Percentiles rank a stretch among this genome's conserved stretches.
phyloP scores from a whole-genome alignment of 2,888 invertebrate genomes.

The Epirrhoe tristata region DNA sequence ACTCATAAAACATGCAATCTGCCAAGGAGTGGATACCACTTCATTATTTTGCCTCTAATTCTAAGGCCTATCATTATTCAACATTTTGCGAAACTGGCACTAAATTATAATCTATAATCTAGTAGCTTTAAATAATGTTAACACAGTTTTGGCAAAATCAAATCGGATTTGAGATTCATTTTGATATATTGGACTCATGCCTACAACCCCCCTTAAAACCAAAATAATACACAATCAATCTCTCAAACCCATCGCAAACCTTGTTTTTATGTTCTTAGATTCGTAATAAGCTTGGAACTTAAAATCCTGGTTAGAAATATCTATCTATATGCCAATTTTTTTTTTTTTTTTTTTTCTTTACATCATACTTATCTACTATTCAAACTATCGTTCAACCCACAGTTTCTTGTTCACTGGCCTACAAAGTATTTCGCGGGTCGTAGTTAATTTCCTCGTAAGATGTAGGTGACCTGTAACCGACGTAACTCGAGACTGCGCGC shows the following conservation, averaged over 20 bases:
- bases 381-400: neutral
- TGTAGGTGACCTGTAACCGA: slow-evolving; percentile 44
- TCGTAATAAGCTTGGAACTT: too few species aligned
- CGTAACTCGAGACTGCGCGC: slow-evolving; percentile 53
- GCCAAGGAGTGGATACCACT: neutral
- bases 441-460: slow-evolving; percentile 50
- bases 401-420: slow-evolving; percentile 25
- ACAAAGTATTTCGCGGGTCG: slow-evolving; percentile 39
- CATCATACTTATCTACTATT: slow-evolving; percentile 1
- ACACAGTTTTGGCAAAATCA: slow-evolving; percentile 3
- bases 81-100: neutral
- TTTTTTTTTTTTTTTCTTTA: too few species aligned
- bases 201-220: neutral
- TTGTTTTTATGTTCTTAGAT: neutral
- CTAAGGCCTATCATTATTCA: slow-evolving; percentile 10
- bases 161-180: too few species aligned
- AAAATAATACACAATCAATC: neutral
- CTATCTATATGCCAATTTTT: neutral
- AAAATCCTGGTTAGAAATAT: too few species aligned
- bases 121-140: neutral
- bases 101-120: neutral
- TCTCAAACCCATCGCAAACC: neutral
- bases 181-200: too few species aligned
- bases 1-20: neutral
- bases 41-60: neutral